Evolutionary conservation across 2,797 vertebrate species (phyloP).

Genomic region (Hafferia zeledoni): DNA sequence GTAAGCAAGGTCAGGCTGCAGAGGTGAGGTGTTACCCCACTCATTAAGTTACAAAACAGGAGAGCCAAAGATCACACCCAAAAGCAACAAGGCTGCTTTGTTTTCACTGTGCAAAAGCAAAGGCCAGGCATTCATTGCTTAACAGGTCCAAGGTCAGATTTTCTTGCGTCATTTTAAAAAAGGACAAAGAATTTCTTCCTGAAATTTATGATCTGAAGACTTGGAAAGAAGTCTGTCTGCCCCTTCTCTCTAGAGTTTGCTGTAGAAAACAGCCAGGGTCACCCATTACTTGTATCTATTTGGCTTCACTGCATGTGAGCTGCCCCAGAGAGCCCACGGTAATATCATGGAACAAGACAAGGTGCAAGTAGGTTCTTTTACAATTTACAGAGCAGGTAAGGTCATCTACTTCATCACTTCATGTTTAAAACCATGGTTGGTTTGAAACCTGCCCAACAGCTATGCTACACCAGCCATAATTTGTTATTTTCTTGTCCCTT

Average conservation of each 20-base stretch:
- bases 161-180: neutral
- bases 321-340: neutral
- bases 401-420: neutral
- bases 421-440: neutral
- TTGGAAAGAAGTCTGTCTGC: neutral
- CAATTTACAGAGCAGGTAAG: neutral
- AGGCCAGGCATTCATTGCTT: neutral
- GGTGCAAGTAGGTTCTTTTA: neutral
- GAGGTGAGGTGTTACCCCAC: neutral
- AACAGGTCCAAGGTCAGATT: neutral
- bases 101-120: neutral
- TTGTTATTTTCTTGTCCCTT: neutral
- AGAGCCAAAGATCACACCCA: neutral
- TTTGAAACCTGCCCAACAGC: neutral
- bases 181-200: neutral
- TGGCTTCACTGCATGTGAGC: neutral
- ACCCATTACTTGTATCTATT: neutral
- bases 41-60: neutral
- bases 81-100: neutral
- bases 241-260: neutral
- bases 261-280: neutral
- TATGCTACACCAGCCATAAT: neutral
- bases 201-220: neutral
- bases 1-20: neutral
- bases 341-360: neutral